These are phyloP conservation scores for Lingula anatina DNA, from an alignment of 2,888 invertebrate species.

Conservation along the genomic window DNA sequence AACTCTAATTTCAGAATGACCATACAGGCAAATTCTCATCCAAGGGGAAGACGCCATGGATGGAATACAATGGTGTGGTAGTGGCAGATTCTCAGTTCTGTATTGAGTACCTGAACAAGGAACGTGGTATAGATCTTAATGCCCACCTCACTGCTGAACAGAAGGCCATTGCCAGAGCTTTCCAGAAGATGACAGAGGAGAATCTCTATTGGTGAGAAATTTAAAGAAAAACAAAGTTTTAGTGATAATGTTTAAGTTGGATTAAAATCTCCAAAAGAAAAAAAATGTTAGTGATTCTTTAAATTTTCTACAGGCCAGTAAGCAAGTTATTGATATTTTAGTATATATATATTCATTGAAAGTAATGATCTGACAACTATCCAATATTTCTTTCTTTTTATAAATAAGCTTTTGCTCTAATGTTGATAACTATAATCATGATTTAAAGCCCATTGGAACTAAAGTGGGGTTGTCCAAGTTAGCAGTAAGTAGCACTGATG, in stretches of 20 bases:
- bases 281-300: not conserved
- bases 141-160: constrained; percentile 28
- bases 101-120: constrained; percentile 44
- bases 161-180: constrained; percentile 38
- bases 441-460: too few species aligned
- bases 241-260: not conserved
- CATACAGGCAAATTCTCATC: constrained; percentile 36
- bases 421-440: too few species aligned
- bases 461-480: too few species aligned
- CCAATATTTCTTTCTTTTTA: too few species aligned
- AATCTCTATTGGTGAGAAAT: constrained; percentile 51
- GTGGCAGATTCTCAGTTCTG: constrained; percentile 49
- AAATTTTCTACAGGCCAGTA: not conserved
- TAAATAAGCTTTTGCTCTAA: too few species aligned
- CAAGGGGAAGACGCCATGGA: constrained; percentile 52
- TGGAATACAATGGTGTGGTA: constrained; percentile 43
- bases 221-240: not conserved
- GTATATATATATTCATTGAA: too few species aligned
- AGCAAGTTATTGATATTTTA: not conserved
- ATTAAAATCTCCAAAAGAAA: not conserved
- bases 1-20: constrained; percentile 42
- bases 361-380: too few species aligned
- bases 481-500: too few species aligned
- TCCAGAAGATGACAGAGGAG: constrained; percentile 49
- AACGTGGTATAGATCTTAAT: constrained; percentile 35